phyloP scores from a whole-genome alignment of 2,888 invertebrate genomes.

The Ormyrus rosae region DNA sequence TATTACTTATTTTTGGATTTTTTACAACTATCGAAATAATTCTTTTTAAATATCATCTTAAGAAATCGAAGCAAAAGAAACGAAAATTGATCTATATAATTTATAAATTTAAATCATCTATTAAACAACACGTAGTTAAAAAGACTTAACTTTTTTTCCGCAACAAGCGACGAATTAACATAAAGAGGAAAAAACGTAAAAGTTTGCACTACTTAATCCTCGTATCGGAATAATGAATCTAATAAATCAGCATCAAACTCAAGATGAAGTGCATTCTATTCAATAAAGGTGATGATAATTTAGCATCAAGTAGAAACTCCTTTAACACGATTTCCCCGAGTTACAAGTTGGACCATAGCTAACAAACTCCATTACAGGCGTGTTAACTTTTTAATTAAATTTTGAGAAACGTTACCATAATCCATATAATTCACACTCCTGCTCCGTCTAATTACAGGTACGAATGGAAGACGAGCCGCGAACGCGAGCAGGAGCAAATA shows the following conservation, averaged over 20 bases:
- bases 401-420: background rate
- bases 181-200: background rate
- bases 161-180: too few species aligned
- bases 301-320: slow-evolving; percentile 5
- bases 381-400: slow-evolving; percentile 32
- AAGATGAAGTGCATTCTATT: background rate
- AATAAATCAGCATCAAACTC: background rate
- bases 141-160: too few species aligned
- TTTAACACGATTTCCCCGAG: slow-evolving; percentile 6
- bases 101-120: too few species aligned
- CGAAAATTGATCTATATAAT: too few species aligned
- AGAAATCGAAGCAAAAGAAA: too few species aligned
- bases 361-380: slow-evolving; percentile 6
- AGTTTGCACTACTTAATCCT: too few species aligned
- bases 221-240: background rate
- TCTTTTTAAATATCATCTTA: too few species aligned
- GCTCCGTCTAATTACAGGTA: background rate
- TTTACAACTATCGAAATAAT: too few species aligned
- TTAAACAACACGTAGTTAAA: too few species aligned
- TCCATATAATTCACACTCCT: background rate
- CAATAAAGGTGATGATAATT: slow-evolving; percentile 2
- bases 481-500: background rate
- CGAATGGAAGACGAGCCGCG: background rate
- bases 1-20: too few species aligned
- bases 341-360: background rate